Percentiles rank a stretch among this genome's conserved stretches.
These are phyloP conservation scores for Zalophus californianus DNA, from an alignment of 2,797 vertebrate species.

Conservation along the genomic window DNA sequence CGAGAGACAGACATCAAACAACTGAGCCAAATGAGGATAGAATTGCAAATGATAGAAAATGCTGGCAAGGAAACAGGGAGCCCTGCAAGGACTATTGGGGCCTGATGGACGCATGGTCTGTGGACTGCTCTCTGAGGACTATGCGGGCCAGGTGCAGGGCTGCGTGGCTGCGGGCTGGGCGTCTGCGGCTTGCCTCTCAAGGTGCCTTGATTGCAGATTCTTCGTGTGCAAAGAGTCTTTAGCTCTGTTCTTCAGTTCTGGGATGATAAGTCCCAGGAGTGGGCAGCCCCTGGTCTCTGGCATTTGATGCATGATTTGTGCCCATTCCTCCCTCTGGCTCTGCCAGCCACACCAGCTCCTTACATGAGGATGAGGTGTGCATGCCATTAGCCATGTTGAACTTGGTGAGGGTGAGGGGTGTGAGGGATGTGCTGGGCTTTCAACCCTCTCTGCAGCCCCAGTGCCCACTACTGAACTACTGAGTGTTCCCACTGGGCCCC, in stretches of 20 bases:
- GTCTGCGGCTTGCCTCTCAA: neutral
- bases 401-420: neutral
- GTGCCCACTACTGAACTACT: neutral
- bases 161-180: neutral
- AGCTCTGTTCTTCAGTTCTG: conserved; percentile 36
- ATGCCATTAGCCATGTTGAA: neutral
- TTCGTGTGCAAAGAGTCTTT: conserved; percentile 37
- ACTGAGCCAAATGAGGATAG: neutral
- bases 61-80: neutral
- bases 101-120: accelerated
- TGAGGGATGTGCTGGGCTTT: neutral
- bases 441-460: neutral
- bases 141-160: neutral
- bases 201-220: neutral
- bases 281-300: conserved; percentile 43
- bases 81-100: neutral
- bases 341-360: conserved; percentile 48
- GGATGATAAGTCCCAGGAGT: conserved; percentile 60
- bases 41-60: neutral
- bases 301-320: conserved; percentile 53
- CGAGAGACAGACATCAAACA: neutral
- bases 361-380: neutral
- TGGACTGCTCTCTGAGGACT: neutral
- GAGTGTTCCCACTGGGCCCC: neutral
- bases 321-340: neutral